A percentile compares a stretch with the other conserved stretches of the same genome.
Evolutionary conservation across 2,888 invertebrate genomes (phyloP).

Genomic region (Physocephala rufipes): DNA sequence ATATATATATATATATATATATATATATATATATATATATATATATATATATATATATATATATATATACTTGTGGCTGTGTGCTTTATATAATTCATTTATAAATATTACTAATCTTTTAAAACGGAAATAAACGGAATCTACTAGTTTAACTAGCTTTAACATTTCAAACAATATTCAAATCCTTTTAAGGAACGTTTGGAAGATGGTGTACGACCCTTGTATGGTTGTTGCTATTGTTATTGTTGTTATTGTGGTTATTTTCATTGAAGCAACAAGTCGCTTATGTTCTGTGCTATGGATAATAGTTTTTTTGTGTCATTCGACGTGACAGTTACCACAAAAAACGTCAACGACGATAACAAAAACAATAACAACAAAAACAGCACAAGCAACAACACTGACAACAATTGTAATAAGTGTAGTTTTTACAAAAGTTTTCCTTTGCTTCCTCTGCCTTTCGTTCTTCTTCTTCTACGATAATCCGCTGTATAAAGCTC

Average conservation of each 20-base stretch:
- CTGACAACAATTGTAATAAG: slow-evolving; percentile 37
- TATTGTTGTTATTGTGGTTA: background rate
- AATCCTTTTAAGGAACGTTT: slow-evolving; percentile 19
- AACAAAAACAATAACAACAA: background rate
- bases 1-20: too few species aligned
- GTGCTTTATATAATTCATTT: too few species aligned
- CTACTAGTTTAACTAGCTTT: slow-evolving; percentile 17
- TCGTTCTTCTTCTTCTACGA: too few species aligned
- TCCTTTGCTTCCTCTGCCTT: slow-evolving; percentile 12
- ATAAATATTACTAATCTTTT: background rate
- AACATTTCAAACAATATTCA: background rate
- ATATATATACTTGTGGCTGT: too few species aligned
- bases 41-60: too few species aligned
- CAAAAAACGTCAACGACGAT: slow-evolving; percentile 2
- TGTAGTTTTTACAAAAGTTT: slow-evolving; percentile 36
- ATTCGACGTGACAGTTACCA: slow-evolving; percentile 46
- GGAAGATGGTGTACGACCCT: slow-evolving; percentile 8
- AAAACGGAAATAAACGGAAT: background rate
- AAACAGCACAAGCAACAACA: background rate
- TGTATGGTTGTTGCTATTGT: slow-evolving; percentile 5
- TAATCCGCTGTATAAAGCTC: slow-evolving; percentile 10
- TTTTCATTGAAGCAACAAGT: too few species aligned
- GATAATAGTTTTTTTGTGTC: slow-evolving; percentile 48
- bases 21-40: too few species aligned
- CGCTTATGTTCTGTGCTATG: slow-evolving; percentile 39